Evolutionary conservation across 1,140 invertebrate genomes (phyloP), one percentile per base, ranked within the genome.

Genomic region (Neuroterus valhalla): DNA sequence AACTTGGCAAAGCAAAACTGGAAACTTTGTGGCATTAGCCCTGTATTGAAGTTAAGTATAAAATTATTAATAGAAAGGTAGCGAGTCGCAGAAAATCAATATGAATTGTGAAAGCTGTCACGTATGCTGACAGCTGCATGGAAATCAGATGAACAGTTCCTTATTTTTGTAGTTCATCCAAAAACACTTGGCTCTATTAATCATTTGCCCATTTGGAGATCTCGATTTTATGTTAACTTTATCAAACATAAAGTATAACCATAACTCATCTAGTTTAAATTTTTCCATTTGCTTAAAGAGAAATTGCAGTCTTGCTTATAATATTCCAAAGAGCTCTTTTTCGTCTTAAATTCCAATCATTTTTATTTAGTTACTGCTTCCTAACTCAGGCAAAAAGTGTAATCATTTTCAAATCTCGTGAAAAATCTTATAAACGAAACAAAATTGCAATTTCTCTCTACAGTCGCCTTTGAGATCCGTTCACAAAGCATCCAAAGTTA

Each of bases 81-180:
- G 23, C 52, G 52, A 55, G 21, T 55, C 52, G 52, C 21, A 55
- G 52, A 55, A 55, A 55, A 55, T 26, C 4, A 14, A 55, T 55
- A 12, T 23, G 14, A 23, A 55, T 23, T 55, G 52, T 26, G 15
- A 52, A 26, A 81, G 80, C 85, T 87, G 84, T 87, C 83, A 85
- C 81, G 52, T 76, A 81, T 74, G 79, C 84, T 85, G 84, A 86
- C 85, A 86, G 83, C 81, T 85, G 85, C 86, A 86, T 86, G 84
- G 82, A 84, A 85, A 84, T 85, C 84, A 85, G 81, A 87, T 46
- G 72, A 77, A 79, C 69, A 50, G 71, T 72, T 75, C 79, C 75
- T 80, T 72, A 43, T 78, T 76, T 72, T 78, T 77, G 77, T 69
- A 66, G 70, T 71, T 71, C 23, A 68, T 38, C 66, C 45, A 15